Evolutionary conservation across 2,797 vertebrate genomes (phyloP).

Genomic region (Harpagifer antarcticus): DNA sequence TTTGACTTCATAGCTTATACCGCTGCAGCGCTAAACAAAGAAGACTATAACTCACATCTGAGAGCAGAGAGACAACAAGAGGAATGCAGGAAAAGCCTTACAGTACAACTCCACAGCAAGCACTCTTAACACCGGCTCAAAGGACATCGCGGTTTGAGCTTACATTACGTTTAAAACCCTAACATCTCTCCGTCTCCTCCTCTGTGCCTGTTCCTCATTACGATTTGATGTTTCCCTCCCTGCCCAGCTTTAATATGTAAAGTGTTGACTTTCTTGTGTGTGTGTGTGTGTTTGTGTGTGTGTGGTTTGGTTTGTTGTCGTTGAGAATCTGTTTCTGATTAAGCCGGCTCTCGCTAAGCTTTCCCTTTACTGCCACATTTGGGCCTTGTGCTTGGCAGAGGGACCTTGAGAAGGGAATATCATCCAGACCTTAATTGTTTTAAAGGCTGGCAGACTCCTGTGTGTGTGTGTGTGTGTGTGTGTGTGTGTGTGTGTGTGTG

Average conservation of each 20-base stretch:
- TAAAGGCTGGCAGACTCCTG: constrained; percentile 66
- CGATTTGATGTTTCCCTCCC: constrained; percentile 76
- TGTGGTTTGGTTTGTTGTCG: constrained; percentile 81
- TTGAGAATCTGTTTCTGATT: constrained; percentile 81
- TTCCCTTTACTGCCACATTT: constrained; percentile 71
- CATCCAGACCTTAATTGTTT: constrained; percentile 77
- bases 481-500: too few relatives aligned
- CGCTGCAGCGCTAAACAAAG: constrained; percentile 60
- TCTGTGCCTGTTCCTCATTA: constrained; percentile 76
- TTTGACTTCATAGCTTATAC: constrained; percentile 53
- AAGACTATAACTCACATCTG: constrained; percentile 66
- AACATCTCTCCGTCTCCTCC: constrained; percentile 45
- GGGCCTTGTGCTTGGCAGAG: constrained; percentile 61
- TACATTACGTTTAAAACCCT: constrained; percentile 72
- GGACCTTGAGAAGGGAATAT: constrained; percentile 55
- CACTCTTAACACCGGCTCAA: constrained; percentile 57
- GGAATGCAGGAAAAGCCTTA: constrained; percentile 39
- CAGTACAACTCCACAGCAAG: constrained; percentile 67
- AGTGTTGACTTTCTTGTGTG: constrained; percentile 75
- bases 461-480: constrained; percentile 2
- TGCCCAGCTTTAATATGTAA: constrained; percentile 77
- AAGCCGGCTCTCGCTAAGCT: constrained; percentile 64
- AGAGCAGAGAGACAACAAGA: constrained; percentile 57
- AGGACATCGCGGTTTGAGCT: constrained; percentile 66
- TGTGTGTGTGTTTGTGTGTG: constrained; percentile 62